Evolutionary conservation across 2,113 vertebrate genomes (phyloP), one percentile per base, ranked within the genome.

Genomic region (Gallinago undulata): DNA sequence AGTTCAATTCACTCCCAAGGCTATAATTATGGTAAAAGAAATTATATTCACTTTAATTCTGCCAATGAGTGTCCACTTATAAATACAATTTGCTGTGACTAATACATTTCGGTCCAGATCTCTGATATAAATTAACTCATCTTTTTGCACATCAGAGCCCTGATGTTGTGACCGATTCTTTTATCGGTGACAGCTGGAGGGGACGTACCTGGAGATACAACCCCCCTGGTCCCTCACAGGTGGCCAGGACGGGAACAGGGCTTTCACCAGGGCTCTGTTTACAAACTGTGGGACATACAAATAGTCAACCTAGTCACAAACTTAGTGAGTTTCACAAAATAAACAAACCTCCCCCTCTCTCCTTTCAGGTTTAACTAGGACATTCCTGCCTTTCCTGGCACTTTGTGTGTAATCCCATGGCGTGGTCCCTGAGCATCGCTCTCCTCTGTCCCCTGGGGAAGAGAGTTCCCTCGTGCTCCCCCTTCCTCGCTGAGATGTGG

Each of bases 241-340:
- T 0, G 41, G 17, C 31, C 56, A 8, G 55, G 88, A 5, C 7
- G 24, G 35, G 1, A 5, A 1, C n/a, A 4, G 15, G 2, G 1
- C 37, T 30, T 45, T 19, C 63, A 19, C 55, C n/a, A 8, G 1
- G 5, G 37, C 2, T 25, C 56, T 43, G 0, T 16, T 33, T 62
- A 51, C 51, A 33, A 28, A 21, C 62, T 59, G 50, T 2, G 9
- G 51, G 28, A 33, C 6, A 1, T 47, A 30, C 8, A 30, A 17
- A 16, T 2, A 23, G 30, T 53, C 15, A 30, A 10, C 1, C 4
- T 11, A 28, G 50, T 7, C 16, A 62, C 2, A 53, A 35, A 80
- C 10, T 48, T 30, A 16, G 37, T 13, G 5, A 6, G 6, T 17
- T 63, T 64, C 21, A 19, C 27, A 43, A 35, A n/a, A 11, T 0